These are phyloP conservation scores for Amphilophus citrinellus DNA, from an alignment of 2,113 vertebrate species.

Conservation along the genomic window DNA sequence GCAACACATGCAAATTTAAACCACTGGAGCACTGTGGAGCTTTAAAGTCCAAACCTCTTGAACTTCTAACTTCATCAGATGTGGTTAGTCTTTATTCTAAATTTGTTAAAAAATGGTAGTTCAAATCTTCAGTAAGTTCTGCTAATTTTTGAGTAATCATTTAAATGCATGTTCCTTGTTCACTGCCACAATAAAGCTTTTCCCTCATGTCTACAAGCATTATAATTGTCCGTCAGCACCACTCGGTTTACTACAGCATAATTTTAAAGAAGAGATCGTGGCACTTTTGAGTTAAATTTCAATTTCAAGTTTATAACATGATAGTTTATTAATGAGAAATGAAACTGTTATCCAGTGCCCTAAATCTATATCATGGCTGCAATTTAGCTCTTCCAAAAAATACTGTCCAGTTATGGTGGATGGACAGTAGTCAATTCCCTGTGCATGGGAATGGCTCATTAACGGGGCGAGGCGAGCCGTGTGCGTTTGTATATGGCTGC, in stretches of 20 bases:
- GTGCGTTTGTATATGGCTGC: slow-evolving; percentile 85
- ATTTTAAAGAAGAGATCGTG: neutral
- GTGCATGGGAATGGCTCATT: slow-evolving; percentile 98
- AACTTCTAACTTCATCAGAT: slow-evolving; percentile 70
- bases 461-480: slow-evolving; percentile 79
- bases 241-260: slow-evolving; percentile 22
- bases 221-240: slow-evolving; percentile 15
- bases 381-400: slow-evolving; percentile 88
- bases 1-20: slow-evolving; percentile 89
- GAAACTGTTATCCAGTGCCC: slow-evolving; percentile 79
- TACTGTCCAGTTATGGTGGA: slow-evolving; percentile 87
- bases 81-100: neutral
- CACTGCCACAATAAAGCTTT: neutral
- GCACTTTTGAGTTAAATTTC: slow-evolving; percentile 24
- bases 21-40: slow-evolving; percentile 84
- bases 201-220: neutral
- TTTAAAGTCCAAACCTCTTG: slow-evolving; percentile 54
- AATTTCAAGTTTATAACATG: slow-evolving; percentile 67
- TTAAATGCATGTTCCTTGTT: neutral
- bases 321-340: slow-evolving; percentile 79
- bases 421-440: slow-evolving; percentile 96
- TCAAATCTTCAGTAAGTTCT: neutral
- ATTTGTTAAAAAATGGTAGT: neutral
- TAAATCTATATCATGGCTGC: slow-evolving; percentile 86
- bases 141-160: too few species aligned